Base-by-base conservation (phyloP, 2,113 vertebrate genomes). In the Motacilla tschutschensis region DNA sequence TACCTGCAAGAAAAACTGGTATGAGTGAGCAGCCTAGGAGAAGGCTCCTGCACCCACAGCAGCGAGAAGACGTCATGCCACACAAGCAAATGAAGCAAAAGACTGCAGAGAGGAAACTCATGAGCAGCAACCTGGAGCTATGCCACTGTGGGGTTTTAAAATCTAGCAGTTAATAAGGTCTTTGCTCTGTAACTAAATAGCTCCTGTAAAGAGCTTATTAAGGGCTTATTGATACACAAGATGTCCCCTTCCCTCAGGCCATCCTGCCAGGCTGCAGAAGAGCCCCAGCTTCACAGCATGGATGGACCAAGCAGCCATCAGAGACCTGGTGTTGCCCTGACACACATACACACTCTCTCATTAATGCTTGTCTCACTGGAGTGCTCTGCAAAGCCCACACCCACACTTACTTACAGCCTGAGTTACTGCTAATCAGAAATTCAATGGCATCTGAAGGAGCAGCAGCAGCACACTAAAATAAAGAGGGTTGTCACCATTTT, bases 201-300 rank as follows among this genome's bases (percentile, higher is more conserved):
- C 71, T 88, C 71, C 78, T 40, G 74, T 82, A 91, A 93, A 88
- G 17, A 84, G 75, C 81, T 95, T 83, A 91, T 94, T 80, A 92
- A 82, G 26, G 75, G 58, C 88, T 92, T 79, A 88, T 1, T 46
- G n/a, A 57, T 46, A 43, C 22, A 25, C 48, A 82, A 22, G 81
- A 76, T 48, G 65, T 74, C 57, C 43, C 24, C 64, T 87, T 51
- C 54, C 0, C 0, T 14, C 73, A n/a, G 69, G 48, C 40, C 40
- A 26, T 33, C 31, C 71, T 57, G 46, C 40, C 26, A 44, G 16
- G 58, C 25, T 48, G 67, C 82, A 38, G 22, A 58, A 19, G n/a
- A 69, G 54, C 46, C 35, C n/a, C 14, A 14, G 48, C 26, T 72
- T 36, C 4, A 0, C 11, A 54, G 50, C 43, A 21, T 13, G 43